Conservation (phyloP, 2,797 vertebrate species). For the Esox masquinongy region DNA sequence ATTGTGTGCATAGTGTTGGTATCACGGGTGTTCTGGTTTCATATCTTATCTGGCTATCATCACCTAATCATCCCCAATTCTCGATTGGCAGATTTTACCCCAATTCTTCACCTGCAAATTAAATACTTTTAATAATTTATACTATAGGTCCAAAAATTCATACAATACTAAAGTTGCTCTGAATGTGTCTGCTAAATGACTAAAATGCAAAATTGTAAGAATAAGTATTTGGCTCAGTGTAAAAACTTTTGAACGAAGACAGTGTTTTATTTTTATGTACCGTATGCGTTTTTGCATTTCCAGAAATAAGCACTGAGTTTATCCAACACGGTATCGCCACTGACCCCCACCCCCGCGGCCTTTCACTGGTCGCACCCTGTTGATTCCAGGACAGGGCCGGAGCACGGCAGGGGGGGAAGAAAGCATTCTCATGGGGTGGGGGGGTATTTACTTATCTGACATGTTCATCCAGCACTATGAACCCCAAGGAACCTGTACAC, state of each 20-base stretch:
- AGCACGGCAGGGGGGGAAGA: conserved; percentile 27
- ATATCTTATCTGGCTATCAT: too few species aligned
- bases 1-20: too few species aligned
- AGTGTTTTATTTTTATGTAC: not conserved
- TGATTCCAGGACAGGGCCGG: conserved; percentile 53
- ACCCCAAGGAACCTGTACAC: conserved; percentile 38
- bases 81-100: too few species aligned
- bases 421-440: conserved; percentile 6
- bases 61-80: too few species aligned
- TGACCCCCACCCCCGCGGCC: not conserved
- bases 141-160: too few species aligned
- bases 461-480: conserved; percentile 42
- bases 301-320: not conserved
- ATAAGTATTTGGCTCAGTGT: not conserved
- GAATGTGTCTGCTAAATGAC: too few species aligned
- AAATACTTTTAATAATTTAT: too few species aligned
- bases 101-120: too few species aligned
- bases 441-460: conserved; percentile 54
- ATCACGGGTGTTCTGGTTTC: too few species aligned
- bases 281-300: not conserved
- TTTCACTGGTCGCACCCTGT: conserved; percentile 40
- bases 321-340: not conserved
- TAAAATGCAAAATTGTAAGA: not conserved
- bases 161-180: too few species aligned
- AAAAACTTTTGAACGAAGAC: not conserved